Conservation (phyloP, 2,113 vertebrate species). For the Taxidea taxus region DNA sequence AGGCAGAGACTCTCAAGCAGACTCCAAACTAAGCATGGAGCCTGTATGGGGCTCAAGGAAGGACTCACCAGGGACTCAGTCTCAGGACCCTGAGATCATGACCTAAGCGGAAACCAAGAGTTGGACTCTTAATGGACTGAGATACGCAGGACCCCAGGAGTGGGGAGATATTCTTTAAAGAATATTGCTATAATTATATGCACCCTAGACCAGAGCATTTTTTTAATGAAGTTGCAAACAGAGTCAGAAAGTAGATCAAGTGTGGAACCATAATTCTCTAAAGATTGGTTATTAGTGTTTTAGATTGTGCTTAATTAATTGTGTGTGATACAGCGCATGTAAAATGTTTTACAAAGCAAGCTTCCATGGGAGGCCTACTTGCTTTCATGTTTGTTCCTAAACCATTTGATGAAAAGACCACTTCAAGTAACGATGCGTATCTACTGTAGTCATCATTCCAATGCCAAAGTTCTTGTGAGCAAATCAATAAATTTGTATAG, state of each 20-base stretch:
- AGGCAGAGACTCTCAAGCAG: neutral
- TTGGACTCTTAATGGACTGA: neutral
- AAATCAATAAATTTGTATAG: neutral
- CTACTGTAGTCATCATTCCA: neutral
- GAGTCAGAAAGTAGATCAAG: neutral
- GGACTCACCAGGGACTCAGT: neutral
- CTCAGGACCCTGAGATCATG: neutral
- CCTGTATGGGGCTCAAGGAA: neutral
- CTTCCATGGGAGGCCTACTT: neutral
- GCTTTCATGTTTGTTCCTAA: neutral
- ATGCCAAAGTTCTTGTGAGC: neutral
- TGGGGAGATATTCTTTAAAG: neutral
- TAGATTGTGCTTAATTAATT: neutral
- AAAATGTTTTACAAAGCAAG: neutral
- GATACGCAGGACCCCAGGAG: neutral
- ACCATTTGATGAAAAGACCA: neutral
- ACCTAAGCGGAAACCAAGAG: neutral
- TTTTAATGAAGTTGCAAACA: neutral
- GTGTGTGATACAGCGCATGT: neutral
- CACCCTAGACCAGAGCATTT: neutral
- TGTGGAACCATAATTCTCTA: neutral
- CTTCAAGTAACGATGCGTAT: neutral
- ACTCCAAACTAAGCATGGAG: neutral
- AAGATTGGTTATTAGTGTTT: neutral
- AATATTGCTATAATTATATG: neutral